A percentile compares a stretch with the other conserved stretches of the same genome.
phyloP scores from a whole-genome alignment of 1,140 invertebrate species.

The Drosophila repleta region DNA sequence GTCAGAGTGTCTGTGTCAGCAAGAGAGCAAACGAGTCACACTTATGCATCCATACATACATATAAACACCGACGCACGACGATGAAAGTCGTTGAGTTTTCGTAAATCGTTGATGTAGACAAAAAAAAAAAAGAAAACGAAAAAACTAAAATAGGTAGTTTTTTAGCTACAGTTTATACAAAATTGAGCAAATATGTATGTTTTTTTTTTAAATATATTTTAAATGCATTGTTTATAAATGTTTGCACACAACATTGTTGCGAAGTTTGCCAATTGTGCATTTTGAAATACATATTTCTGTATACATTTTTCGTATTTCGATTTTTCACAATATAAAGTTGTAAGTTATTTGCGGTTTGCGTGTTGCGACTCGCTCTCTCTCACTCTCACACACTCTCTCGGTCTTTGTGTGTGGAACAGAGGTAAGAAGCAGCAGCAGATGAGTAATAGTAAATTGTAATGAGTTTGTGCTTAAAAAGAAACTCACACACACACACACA shows the following conservation, averaged over 20 bases:
- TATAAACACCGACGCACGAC: slow-evolving; percentile 65
- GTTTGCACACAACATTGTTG: slow-evolving; percentile 11
- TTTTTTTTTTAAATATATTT: slow-evolving; percentile 7
- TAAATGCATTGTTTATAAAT: slow-evolving; percentile 25
- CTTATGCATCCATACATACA: slow-evolving; percentile 22
- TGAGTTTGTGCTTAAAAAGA: slow-evolving; percentile 55
- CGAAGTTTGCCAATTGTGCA: slow-evolving; percentile 28
- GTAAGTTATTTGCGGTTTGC: slow-evolving; percentile 38
- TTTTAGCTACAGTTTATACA: slow-evolving; percentile 56
- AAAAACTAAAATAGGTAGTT: slow-evolving; percentile 66
- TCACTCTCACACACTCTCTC: background rate
- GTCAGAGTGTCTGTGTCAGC: slow-evolving; percentile 56
- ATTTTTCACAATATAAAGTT: slow-evolving; percentile 37
- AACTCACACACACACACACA: slow-evolving; percentile 33
- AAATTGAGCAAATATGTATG: slow-evolving; percentile 41
- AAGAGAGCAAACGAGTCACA: slow-evolving; percentile 44
- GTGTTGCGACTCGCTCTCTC: slow-evolving; percentile 9
- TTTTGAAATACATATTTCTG: slow-evolving; percentile 34
- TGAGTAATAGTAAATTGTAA: slow-evolving; percentile 70
- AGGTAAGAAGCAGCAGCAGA: slow-evolving; percentile 40
- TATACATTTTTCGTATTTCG: slow-evolving; percentile 45
- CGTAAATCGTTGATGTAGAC: slow-evolving; percentile 83
- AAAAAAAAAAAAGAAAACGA: slow-evolving; percentile 58
- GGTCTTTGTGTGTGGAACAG: slow-evolving; percentile 10
- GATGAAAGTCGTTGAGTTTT: slow-evolving; percentile 81